A percentile compares a stretch with the other conserved stretches of the same genome.
These are phyloP conservation scores for Phaetusa simplex DNA, from an alignment of 2,113 vertebrate species.

Conservation along the genomic window DNA sequence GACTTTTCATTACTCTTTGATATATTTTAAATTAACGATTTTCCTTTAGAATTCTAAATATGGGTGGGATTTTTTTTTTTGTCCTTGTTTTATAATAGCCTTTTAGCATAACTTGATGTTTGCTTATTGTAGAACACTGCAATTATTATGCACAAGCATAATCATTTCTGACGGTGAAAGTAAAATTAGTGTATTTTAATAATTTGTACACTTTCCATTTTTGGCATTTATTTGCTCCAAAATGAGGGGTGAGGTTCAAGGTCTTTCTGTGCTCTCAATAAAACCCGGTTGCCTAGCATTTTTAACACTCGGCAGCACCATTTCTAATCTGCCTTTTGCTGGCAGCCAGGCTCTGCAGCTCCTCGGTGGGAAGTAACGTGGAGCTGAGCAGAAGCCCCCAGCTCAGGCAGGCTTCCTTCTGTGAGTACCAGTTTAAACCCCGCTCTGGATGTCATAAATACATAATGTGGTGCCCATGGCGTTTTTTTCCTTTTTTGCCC, in stretches of 20 bases:
- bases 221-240: neutral
- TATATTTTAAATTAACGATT: neutral
- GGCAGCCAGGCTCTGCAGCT: conserved; percentile 24
- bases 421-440: neutral
- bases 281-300: conserved; percentile 50
- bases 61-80: neutral
- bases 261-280: neutral
- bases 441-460: neutral
- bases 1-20: neutral
- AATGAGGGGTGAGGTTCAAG: neutral
- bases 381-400: conserved; percentile 19
- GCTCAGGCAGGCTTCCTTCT: neutral
- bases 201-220: neutral
- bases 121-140: neutral
- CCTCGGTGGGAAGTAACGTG: neutral
- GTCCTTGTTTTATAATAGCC: neutral
- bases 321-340: conserved; percentile 32
- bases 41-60: neutral
- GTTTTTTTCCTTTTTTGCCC: neutral
- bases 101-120: neutral
- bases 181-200: neutral
- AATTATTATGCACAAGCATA: neutral
- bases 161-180: neutral
- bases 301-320: conserved; percentile 46
- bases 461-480: neutral